Evolutionary conservation across 2,797 vertebrate genomes (phyloP).

Genomic region (Staurois parvus): DNA sequence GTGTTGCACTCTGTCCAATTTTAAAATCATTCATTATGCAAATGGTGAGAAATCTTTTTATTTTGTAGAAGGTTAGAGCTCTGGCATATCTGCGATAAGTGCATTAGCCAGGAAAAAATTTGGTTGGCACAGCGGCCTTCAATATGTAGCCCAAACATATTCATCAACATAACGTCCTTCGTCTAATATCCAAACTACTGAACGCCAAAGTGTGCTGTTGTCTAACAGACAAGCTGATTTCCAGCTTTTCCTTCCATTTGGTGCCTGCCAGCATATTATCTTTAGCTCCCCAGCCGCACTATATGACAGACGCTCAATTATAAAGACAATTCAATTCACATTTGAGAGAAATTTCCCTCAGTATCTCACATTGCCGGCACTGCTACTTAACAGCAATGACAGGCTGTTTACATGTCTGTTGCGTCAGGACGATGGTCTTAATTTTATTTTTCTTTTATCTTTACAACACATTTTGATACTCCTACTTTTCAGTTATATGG

Average conservation of each 20-base stretch:
- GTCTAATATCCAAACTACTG: slow-evolving; percentile 25
- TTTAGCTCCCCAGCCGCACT: slow-evolving; percentile 58
- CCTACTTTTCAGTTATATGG: background rate
- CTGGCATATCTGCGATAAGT: slow-evolving; percentile 53
- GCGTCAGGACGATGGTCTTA: slow-evolving; percentile 1
- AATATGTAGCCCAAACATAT: slow-evolving; percentile 48
- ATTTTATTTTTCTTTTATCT: slow-evolving; percentile 23
- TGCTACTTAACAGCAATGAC: slow-evolving; percentile 49
- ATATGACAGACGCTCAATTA: slow-evolving; percentile 61
- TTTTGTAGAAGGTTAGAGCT: slow-evolving; percentile 55
- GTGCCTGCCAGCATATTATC: slow-evolving; percentile 62
- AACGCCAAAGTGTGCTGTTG: slow-evolving; percentile 40
- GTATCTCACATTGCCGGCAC: slow-evolving; percentile 55
- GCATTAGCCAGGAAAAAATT: slow-evolving; percentile 53
- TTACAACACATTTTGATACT: slow-evolving; percentile 5
- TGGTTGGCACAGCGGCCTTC: slow-evolving; percentile 51
- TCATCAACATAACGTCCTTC: slow-evolving; percentile 48
- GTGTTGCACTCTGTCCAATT: slow-evolving; percentile 44
- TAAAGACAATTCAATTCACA: slow-evolving; percentile 61
- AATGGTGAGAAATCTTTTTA: slow-evolving; percentile 51
- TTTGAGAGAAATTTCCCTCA: slow-evolving; percentile 42
- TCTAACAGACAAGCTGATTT: slow-evolving; percentile 28
- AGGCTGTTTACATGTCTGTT: slow-evolving; percentile 20
- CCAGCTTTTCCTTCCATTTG: slow-evolving; percentile 57
- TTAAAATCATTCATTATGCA: slow-evolving; percentile 49